Base-by-base conservation (phyloP, 2,888 invertebrate genomes). In the Habrosyne pyritoides region DNA sequence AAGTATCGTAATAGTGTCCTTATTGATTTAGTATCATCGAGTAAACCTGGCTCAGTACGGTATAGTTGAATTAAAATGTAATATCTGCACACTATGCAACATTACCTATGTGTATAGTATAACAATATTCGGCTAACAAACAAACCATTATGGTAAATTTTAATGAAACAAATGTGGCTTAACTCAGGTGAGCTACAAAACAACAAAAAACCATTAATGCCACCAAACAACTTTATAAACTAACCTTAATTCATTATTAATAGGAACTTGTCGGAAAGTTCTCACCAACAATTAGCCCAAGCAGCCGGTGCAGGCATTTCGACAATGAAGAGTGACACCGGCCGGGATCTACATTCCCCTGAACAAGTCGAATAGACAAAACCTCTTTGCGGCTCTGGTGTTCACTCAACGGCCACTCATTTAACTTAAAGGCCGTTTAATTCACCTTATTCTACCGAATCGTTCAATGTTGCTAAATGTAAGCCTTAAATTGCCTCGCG, bases 271-370 rank as follows among this genome's bases (percentile, higher is more conserved):
- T 59, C 50, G 56, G 48, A 56, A 65, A 67, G 54, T 69, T 67
- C 62, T 64, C 59, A 55, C 55, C 55, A 58, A 62, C 77, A 79
- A 81, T 82, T 82, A 83, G 71, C 70, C 70, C 57, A 53, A 66
- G 71, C 24, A 24, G 71, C 69, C 69, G n/a, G n/a, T 12, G 33
- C 5, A n/a, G 33, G n/a, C n/a, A 5, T 69, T 71, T 55, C 51
- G 55, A 52, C 66, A 77, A 82, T 79, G 75, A 81, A 77, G 81
- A 83, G 77, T 81, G 83, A 81, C 83, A 75, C 53, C 56, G 57
- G 60, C 54, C 56, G 57, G 64, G 66, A n/a, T n/a, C 33, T 65
- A 50, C n/a, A n/a, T n/a, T n/a, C 68, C 55, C 60, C 56, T 55
- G 65, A 75, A 75, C 73, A 61, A 76, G 66, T 73, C 52, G 59